phyloP scores from a whole-genome alignment of 2,113 vertebrate genomes.

The Serinus canaria region DNA sequence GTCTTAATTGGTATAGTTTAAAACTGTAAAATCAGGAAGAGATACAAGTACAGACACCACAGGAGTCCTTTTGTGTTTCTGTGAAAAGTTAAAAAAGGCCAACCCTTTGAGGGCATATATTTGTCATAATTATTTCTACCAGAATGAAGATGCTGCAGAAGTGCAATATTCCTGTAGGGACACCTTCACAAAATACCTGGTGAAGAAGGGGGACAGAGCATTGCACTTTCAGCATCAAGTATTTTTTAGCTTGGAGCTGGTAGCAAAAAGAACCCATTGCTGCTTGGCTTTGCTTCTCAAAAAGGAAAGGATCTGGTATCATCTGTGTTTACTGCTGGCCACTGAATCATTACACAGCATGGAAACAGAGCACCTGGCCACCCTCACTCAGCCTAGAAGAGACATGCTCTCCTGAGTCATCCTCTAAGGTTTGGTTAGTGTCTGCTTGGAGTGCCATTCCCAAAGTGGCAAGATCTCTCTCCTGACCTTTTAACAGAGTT shows the following conservation, averaged over 20 bases:
- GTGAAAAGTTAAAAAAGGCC: rapidly evolving
- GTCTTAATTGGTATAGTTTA: neutral
- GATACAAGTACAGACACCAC: rapidly evolving
- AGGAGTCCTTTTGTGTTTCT: neutral
- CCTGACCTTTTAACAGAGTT: neutral
- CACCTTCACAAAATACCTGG: neutral
- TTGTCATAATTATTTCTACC: neutral
- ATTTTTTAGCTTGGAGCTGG: neutral
- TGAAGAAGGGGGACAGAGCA: neutral
- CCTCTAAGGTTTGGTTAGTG: neutral
- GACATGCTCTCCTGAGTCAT: neutral
- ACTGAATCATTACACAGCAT: neutral
- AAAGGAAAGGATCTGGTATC: neutral
- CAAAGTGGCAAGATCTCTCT: neutral
- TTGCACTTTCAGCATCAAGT: neutral
- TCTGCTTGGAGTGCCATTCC: neutral
- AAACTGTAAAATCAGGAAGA: neutral
- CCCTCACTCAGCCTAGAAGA: neutral
- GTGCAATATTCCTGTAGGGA: neutral
- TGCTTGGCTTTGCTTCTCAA: neutral
- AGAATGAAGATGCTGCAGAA: neutral
- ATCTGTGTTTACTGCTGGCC: neutral
- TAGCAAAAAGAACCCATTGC: neutral
- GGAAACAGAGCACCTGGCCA: neutral
- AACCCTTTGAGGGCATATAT: rapidly evolving